Evolutionary conservation across 2,797 vertebrate species (phyloP).

Genomic region (Falco naumanni): DNA sequence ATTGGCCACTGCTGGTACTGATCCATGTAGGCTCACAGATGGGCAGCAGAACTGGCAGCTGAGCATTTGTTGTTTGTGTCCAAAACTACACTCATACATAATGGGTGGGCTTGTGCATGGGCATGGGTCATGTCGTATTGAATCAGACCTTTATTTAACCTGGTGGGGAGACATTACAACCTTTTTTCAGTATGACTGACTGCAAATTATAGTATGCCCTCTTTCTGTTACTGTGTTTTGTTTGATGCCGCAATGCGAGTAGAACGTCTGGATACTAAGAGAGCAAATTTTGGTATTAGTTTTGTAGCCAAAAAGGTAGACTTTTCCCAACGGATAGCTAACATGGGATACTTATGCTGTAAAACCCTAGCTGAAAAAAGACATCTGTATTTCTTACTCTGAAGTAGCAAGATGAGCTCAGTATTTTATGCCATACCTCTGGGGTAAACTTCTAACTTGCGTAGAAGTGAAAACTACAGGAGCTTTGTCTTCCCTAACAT

Average conservation of each 20-base stretch:
- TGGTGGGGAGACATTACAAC: neutral
- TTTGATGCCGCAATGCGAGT: neutral
- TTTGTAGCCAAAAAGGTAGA: neutral
- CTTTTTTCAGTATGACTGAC: neutral
- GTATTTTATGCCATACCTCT: neutral
- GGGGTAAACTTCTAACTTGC: neutral
- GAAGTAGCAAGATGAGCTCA: neutral
- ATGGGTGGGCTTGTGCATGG: neutral
- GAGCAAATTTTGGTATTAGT: neutral
- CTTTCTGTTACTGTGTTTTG: neutral
- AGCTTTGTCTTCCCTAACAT: neutral
- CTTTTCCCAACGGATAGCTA: neutral
- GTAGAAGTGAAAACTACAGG: neutral
- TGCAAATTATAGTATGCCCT: neutral
- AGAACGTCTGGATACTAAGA: neutral
- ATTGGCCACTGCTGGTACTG: neutral
- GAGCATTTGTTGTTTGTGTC: accelerated
- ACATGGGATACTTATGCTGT: neutral
- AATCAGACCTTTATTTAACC: neutral
- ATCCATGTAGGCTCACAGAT: accelerated
- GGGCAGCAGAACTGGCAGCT: neutral
- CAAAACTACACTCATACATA: neutral
- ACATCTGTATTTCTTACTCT: neutral
- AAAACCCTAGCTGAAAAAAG: neutral
- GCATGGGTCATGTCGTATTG: neutral